phyloP scores from a whole-genome alignment of 1,140 invertebrate genomes.

The Heterodera carotae region DNA sequence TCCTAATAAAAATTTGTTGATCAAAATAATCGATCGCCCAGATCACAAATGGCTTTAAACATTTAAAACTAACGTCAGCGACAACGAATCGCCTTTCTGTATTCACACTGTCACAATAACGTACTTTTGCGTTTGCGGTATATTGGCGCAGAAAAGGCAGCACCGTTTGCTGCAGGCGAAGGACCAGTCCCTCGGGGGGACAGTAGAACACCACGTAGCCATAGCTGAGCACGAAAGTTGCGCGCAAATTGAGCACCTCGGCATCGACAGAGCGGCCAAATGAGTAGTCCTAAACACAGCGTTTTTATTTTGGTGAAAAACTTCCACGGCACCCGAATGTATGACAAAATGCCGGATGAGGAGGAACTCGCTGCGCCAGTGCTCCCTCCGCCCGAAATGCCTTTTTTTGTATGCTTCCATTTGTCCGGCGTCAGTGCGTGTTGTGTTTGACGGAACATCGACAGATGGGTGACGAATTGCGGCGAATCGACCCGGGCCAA shows the following conservation, averaged over 20 bases:
- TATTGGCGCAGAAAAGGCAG: constrained; percentile 61
- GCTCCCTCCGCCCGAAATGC: background rate
- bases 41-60: background rate
- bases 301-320: constrained; percentile 17
- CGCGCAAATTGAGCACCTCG: constrained; percentile 53
- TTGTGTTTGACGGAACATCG: constrained; percentile 46
- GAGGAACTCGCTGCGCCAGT: background rate
- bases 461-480: constrained; percentile 57
- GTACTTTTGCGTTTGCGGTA: constrained; percentile 53
- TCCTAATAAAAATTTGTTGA: constrained; percentile 47
- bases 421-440: constrained; percentile 55
- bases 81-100: no score
- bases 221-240: constrained; percentile 61
- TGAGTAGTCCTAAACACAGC: constrained; percentile 2
- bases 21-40: background rate
- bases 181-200: constrained; percentile 54
- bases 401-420: constrained; percentile 62
- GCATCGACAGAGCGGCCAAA: constrained; percentile 50
- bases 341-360: constrained; percentile 60
- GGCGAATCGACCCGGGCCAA: constrained; percentile 54
- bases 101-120: no score
- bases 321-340: constrained; percentile 55
- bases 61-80: no score
- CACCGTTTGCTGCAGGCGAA: constrained; percentile 57
- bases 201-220: constrained; percentile 62